Percentiles rank a stretch among this genome's conserved stretches.
Evolutionary conservation across 2,113 vertebrate species (phyloP).

Genomic region (Panthera leo): DNA sequence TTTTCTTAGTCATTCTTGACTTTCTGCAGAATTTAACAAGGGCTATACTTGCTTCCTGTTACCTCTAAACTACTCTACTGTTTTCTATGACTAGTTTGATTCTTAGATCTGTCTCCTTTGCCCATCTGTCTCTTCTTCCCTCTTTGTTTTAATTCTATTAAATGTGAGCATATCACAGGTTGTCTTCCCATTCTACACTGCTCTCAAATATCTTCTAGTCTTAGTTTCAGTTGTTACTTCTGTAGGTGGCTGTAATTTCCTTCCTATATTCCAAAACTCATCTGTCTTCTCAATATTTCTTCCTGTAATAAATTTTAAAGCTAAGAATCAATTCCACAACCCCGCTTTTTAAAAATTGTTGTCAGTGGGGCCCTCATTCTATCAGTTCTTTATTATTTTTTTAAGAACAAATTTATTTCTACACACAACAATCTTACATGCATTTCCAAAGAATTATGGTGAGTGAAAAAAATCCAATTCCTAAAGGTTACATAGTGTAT

Average conservation of each 20-base stretch:
- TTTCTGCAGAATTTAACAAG: conserved; percentile 14
- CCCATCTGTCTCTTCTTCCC: background rate
- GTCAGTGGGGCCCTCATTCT: background rate
- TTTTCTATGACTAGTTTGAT: conserved; percentile 1
- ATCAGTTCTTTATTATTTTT: background rate
- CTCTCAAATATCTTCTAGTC: background rate
- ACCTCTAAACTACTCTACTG: background rate
- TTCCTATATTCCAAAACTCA: background rate
- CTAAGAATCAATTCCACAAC: background rate
- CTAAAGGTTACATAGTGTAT: background rate
- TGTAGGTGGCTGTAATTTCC: background rate
- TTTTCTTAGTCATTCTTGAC: background rate
- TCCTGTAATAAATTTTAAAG: conserved; percentile 36
- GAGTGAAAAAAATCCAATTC: background rate
- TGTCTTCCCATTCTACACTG: conserved; percentile 19
- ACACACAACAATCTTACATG: background rate
- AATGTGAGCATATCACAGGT: background rate
- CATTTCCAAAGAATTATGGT: background rate
- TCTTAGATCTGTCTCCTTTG: background rate
- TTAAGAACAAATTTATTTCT: background rate
- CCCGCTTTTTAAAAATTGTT: background rate
- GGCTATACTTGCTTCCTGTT: conserved; percentile 3
- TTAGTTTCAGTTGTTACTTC: conserved; percentile 2
- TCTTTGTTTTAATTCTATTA: conserved; percentile 34
- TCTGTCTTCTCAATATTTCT: conserved; percentile 12